A percentile compares a stretch with the other conserved stretches of the same genome.
Conservation (phyloP, 53 echinoderm and acorn worm species). For the Astropecten irregularis region DNA sequence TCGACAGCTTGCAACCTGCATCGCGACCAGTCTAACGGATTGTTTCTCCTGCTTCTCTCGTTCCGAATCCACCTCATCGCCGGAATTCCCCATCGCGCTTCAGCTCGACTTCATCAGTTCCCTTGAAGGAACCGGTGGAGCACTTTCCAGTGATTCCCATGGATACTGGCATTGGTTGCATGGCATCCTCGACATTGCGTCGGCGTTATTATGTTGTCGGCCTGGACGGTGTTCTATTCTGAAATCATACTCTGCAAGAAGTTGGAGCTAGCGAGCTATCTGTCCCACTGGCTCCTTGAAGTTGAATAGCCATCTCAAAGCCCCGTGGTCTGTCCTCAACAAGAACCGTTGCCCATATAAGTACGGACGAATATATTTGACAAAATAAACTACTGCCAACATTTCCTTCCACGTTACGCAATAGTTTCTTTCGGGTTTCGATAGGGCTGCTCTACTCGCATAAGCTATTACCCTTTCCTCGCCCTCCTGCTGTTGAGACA, state of each 20-base stretch:
- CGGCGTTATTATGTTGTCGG: background rate
- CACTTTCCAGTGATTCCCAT: background rate
- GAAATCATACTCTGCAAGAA: background rate
- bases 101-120: background rate
- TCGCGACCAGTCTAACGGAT: background rate
- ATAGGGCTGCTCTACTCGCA: conserved; percentile 33
- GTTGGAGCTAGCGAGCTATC: background rate
- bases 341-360: background rate
- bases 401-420: conserved; percentile 48
- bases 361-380: background rate
- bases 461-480: conserved; percentile 46
- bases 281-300: conserved; percentile 7
- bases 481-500: conserved; percentile 50
- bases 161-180: background rate
- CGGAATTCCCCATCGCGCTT: background rate
- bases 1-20: background rate
- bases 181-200: conserved; percentile 19
- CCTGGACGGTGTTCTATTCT: background rate
- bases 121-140: background rate
- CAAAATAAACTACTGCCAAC: background rate
- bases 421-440: conserved; percentile 49
- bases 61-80: background rate
- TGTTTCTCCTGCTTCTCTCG: background rate
- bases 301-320: background rate
- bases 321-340: background rate